Conservation (phyloP, 2,113 vertebrate species). For the Cephalopholis sonnerati region DNA sequence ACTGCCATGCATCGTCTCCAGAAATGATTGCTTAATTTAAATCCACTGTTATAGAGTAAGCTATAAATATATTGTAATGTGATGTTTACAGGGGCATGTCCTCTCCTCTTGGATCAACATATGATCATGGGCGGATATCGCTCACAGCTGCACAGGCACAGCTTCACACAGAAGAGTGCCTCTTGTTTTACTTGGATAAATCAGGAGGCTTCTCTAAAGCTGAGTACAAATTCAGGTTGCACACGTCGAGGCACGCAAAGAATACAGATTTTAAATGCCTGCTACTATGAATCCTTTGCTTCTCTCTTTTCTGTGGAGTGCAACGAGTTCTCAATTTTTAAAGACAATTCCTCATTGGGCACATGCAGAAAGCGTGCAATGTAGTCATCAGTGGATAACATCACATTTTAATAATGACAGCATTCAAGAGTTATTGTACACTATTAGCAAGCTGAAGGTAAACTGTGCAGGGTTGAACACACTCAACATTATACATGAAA, state of each 20-base stretch:
- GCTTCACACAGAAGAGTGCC: not conserved
- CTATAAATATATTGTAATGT: conserved; percentile 31
- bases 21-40: conserved; percentile 51
- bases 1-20: conserved; percentile 40
- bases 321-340: not conserved
- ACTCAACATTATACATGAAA: too few species aligned
- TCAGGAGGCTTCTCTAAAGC: conserved; percentile 30
- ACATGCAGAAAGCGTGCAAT: not conserved
- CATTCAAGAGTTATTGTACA: not conserved
- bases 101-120: conserved; percentile 42
- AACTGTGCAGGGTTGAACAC: too few species aligned
- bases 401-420: not conserved
- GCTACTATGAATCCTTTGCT: not conserved
- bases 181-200: conserved; percentile 27
- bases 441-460: not conserved
- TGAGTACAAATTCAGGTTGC: conserved; percentile 24
- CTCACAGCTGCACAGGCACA: conserved; percentile 22
- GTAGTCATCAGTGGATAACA: not conserved
- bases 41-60: conserved; percentile 10
- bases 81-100: conserved; percentile 39
- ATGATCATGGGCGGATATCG: conserved; percentile 23
- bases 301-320: not conserved
- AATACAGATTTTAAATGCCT: conserved; percentile 10
- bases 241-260: not conserved
- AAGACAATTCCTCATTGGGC: not conserved